phyloP scores from a whole-genome alignment of 2,113 vertebrate genomes.

The Terrapene triunguis region DNA sequence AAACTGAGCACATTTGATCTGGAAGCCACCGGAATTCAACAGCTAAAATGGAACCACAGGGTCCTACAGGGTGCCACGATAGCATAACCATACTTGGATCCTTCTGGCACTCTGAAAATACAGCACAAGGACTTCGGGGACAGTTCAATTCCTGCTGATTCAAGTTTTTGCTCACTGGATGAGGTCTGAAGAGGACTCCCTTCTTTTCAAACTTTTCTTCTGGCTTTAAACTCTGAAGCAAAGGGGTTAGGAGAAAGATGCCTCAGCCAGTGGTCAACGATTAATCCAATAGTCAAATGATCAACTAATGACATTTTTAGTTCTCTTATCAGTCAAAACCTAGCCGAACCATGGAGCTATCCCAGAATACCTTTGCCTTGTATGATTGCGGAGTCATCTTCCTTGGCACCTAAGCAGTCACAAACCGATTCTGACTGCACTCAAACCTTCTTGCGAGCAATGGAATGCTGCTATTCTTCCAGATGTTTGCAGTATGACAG shows the following conservation, averaged over 20 bases:
- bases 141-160: not conserved
- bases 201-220: not conserved
- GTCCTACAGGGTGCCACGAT: not conserved
- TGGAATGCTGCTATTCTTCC: not conserved
- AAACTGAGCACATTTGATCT: not conserved
- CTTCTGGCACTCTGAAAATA: not conserved
- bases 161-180: not conserved
- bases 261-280: not conserved
- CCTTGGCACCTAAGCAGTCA: slow-evolving; percentile 38
- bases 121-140: not conserved
- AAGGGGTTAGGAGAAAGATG: not conserved
- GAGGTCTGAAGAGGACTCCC: rapidly evolving
- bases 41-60: not conserved
- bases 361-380: slow-evolving; percentile 31
- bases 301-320: not conserved
- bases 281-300: not conserved
- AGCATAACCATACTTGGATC: not conserved
- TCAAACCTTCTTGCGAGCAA: slow-evolving; percentile 24
- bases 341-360: rapidly evolving
- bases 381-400: slow-evolving; percentile 67
- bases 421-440: slow-evolving; percentile 5
- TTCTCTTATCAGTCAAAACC: not conserved
- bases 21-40: not conserved
- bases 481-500: too few species aligned
- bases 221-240: not conserved